phyloP scores from a whole-genome alignment of 2,113 vertebrate genomes.

The Cyanoderma ruficeps region DNA sequence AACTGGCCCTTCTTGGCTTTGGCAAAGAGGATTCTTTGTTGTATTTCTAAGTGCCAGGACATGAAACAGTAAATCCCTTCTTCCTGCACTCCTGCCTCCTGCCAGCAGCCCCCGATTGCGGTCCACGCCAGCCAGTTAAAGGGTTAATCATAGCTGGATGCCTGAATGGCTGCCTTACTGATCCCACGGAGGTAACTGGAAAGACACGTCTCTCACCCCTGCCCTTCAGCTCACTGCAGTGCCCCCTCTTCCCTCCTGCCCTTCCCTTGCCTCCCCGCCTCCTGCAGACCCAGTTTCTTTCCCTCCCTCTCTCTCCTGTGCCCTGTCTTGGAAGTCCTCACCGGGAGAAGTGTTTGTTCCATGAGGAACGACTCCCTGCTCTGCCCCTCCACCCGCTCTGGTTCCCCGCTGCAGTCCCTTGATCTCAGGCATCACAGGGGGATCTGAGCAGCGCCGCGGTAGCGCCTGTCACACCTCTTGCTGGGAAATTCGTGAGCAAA shows the following conservation, averaged over 20 bases:
- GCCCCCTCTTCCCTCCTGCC: neutral
- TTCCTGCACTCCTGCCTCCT: slow-evolving; percentile 44
- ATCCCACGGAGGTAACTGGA: slow-evolving; percentile 77
- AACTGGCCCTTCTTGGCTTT: slow-evolving; percentile 13
- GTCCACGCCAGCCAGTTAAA: slow-evolving; percentile 57
- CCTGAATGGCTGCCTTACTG: slow-evolving; percentile 78
- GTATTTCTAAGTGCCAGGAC: slow-evolving; percentile 65
- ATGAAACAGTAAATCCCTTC: slow-evolving; percentile 51
- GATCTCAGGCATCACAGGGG: slow-evolving; percentile 14
- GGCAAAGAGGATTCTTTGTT: slow-evolving; percentile 63
- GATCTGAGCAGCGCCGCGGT: neutral
- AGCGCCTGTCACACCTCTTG: neutral
- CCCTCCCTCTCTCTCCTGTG: neutral
- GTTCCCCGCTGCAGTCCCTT: slow-evolving; percentile 23
- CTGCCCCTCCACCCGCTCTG: neutral
- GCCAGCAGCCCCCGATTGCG: slow-evolving; percentile 26
- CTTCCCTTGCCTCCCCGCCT: neutral
- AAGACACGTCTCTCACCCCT: neutral
- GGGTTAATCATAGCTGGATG: slow-evolving; percentile 66
- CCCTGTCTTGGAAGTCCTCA: neutral
- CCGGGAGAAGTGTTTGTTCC: neutral
- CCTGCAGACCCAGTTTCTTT: neutral
- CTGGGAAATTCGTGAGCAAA: neutral
- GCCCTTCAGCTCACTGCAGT: neutral
- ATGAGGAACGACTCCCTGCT: neutral